These are phyloP conservation scores for Upupa epops DNA, from an alignment of 2,113 vertebrate genomes.

Conservation along the genomic window DNA sequence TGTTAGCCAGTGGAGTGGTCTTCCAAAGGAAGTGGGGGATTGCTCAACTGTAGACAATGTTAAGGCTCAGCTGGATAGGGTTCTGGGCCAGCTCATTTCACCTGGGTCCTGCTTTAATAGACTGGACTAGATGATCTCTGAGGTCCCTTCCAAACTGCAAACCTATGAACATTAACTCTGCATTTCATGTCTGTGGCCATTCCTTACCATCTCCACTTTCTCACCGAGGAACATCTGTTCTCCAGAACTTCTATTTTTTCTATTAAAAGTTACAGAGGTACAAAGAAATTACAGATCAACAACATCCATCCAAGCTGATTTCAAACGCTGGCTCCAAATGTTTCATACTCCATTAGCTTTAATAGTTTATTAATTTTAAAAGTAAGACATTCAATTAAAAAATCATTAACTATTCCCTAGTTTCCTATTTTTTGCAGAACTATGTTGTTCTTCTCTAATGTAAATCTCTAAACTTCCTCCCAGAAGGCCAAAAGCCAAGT, in stretches of 20 bases:
- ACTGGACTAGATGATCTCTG: no score
- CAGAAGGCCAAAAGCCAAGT: background rate
- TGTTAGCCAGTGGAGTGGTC: no score
- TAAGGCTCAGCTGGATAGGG: no score
- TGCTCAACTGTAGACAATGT: no score
- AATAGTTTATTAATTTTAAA: background rate
- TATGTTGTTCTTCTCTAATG: background rate
- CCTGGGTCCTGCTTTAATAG: no score
- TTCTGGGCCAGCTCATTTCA: no score
- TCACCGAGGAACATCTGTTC: rapidly evolving
- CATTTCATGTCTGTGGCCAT: background rate
- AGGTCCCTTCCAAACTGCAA: no score
- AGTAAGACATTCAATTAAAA: background rate
- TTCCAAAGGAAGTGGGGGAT: no score
- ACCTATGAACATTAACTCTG: background rate
- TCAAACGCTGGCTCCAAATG: background rate
- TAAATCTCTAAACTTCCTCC: background rate
- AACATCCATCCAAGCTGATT: background rate
- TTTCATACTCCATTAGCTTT: background rate
- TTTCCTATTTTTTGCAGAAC: background rate
- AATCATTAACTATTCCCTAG: background rate
- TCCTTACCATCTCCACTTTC: background rate
- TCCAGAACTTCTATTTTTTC: background rate
- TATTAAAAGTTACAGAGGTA: background rate
- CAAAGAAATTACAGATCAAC: background rate